These are phyloP conservation scores for Crossocerus cetratus DNA, from an alignment of 2,888 invertebrate genomes.

Conservation along the genomic window DNA sequence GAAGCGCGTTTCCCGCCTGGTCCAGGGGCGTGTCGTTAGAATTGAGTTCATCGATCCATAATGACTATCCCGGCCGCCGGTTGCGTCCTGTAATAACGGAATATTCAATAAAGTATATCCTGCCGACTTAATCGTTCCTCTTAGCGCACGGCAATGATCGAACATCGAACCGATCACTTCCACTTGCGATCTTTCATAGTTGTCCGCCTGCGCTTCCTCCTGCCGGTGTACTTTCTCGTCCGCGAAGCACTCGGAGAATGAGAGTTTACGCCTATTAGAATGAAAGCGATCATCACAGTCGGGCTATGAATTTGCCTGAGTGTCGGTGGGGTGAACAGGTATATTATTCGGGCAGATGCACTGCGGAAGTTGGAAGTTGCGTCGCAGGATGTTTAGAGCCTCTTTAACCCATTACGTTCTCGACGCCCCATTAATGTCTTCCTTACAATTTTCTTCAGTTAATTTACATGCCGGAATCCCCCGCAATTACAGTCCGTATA, in stretches of 20 bases:
- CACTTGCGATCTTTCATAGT: constrained; percentile 29
- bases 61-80: constrained; percentile 41
- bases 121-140: constrained; percentile 40
- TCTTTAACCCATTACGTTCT: not conserved
- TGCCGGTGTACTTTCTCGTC: not conserved
- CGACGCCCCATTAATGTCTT: no score
- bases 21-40: constrained; percentile 32
- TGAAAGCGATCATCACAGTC: constrained; percentile 12
- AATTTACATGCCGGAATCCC: no score
- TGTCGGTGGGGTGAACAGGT: not conserved
- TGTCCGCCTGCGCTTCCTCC: constrained; percentile 42
- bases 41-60: constrained; percentile 54
- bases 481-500: no score
- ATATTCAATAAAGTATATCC: constrained; percentile 44
- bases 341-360: no score
- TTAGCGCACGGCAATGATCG: constrained; percentile 18
- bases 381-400: no score
- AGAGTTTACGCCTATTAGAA: not conserved
- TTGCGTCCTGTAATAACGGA: constrained; percentile 41
- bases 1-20: constrained; percentile 41
- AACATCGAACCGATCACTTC: constrained; percentile 24
- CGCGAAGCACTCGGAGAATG: not conserved
- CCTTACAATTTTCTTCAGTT: no score
- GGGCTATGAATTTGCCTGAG: not conserved
- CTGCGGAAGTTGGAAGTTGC: no score